Percentiles rank a stretch among this genome's conserved stretches.
phyloP scores from a whole-genome alignment of 2,888 invertebrate species.

The Pollenia angustigena region DNA sequence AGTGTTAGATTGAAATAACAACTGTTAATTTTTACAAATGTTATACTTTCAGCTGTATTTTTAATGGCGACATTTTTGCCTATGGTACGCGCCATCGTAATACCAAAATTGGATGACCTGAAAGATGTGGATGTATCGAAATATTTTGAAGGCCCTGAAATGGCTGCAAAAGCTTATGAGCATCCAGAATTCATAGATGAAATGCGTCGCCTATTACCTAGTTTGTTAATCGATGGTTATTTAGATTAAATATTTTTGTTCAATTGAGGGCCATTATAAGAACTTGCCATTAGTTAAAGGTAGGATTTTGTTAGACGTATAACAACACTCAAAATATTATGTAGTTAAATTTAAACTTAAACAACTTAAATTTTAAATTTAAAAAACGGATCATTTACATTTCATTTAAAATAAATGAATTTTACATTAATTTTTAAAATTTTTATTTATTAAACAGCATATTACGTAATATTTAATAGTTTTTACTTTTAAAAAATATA shows the following conservation, averaged over 20 bases:
- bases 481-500: no score
- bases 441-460: no score
- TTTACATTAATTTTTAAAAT: no score
- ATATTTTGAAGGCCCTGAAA: slow-evolving; percentile 42
- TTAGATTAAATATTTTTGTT: slow-evolving; percentile 50
- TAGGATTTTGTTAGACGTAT: no score
- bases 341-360: no score
- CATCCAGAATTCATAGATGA: slow-evolving; percentile 56
- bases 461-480: no score
- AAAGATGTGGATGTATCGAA: slow-evolving; percentile 25
- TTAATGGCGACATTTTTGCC: slow-evolving; percentile 55
- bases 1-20: not conserved
- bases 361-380: no score
- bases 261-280: not conserved
- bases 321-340: no score
- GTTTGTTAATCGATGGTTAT: slow-evolving; percentile 60
- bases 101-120: slow-evolving; percentile 21
- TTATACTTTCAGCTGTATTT: slow-evolving; percentile 40
- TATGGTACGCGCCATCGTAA: not conserved
- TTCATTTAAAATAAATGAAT: no score
- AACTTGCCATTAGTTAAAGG: no score
- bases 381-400: no score
- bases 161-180: not conserved
- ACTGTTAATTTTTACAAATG: not conserved
- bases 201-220: slow-evolving; percentile 55